Base-by-base conservation (phyloP, 1,140 invertebrate genomes). In the Calycopis cecrops region DNA sequence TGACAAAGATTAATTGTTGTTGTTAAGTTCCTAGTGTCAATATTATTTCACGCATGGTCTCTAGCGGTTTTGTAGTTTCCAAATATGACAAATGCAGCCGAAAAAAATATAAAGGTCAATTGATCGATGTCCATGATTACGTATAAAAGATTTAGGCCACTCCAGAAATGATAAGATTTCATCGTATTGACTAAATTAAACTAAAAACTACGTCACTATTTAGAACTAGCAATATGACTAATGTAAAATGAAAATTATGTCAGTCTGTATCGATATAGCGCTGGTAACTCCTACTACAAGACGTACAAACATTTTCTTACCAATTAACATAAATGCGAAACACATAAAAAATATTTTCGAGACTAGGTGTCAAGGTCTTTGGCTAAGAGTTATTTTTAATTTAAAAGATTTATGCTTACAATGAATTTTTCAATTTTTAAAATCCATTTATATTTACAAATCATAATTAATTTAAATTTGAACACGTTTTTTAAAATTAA, bases 331-430 rank as follows among this genome's bases (percentile, higher is more conserved):
- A 76, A 82, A 79, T 76, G 73, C 74, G 61, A 68, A 59, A 76
- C 76, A 76, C 60, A 70, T 76, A 76, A 78, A 76, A 28, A 67
- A 75, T 59, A 72, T 66, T 48, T 59, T 63, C 63, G 61, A 77
- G 82, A 85, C 82, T 85, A 85, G 82, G 63, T 60, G 65, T 68
- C 61, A 68, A 75, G 60, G 69, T 85, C 82, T 85, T 85, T 85
- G 82, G 79, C 73, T 73, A 77, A 63, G 71, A 73, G 38, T n/a
- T n/a, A 9, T 44, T 42, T 76, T 65, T 35, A 51, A 51, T 58
- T 37, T 40, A 47, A 48, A 17, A 17, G 17, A 49, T 49, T 11
- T 52, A 38, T 52, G n/a, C 38, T 50, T 16, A 50, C 8, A 40
- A 40, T 42, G 42, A 52, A 37, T 38, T 42, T n/a, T 50, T 50